Evolutionary conservation across 2,888 invertebrate species (phyloP).

Genomic region (Meiosimyza platycephala): DNA sequence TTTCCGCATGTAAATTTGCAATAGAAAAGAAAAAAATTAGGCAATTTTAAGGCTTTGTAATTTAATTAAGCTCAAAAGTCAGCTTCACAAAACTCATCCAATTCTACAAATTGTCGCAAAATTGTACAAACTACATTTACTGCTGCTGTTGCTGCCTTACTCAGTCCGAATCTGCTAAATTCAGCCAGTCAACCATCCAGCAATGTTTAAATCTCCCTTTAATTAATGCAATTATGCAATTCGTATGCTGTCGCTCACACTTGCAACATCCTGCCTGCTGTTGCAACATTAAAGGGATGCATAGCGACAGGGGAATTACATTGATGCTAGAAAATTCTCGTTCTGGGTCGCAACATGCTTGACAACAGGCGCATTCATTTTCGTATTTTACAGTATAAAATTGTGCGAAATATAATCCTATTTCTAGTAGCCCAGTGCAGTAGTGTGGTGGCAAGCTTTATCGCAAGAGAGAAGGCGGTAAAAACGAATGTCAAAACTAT

Average conservation of each 20-base stretch:
- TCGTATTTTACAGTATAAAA: constrained; percentile 18
- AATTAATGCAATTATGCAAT: constrained; percentile 30
- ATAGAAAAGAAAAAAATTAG: no score
- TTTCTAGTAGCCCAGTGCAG: neutral
- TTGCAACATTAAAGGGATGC: neutral
- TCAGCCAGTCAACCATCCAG: neutral
- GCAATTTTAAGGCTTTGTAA: no score
- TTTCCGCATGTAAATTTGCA: no score
- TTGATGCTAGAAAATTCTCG: neutral
- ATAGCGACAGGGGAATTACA: neutral
- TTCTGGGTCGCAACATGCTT: neutral
- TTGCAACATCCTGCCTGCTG: neutral
- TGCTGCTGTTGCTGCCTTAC: neutral
- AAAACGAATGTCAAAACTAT: neutral
- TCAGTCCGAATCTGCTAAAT: neutral
- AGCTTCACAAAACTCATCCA: constrained; percentile 8
- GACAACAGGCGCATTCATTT: neutral
- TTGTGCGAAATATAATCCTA: constrained; percentile 24
- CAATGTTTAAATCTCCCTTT: constrained; percentile 11
- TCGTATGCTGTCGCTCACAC: constrained; percentile 3
- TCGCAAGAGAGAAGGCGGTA: no score
- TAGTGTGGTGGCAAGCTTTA: no score
- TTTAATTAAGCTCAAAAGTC: no score
- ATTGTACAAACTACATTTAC: neutral
- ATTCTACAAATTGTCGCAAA: neutral